Base-by-base conservation (phyloP, 2,888 invertebrate genomes). In the Brenthis ino region DNA sequence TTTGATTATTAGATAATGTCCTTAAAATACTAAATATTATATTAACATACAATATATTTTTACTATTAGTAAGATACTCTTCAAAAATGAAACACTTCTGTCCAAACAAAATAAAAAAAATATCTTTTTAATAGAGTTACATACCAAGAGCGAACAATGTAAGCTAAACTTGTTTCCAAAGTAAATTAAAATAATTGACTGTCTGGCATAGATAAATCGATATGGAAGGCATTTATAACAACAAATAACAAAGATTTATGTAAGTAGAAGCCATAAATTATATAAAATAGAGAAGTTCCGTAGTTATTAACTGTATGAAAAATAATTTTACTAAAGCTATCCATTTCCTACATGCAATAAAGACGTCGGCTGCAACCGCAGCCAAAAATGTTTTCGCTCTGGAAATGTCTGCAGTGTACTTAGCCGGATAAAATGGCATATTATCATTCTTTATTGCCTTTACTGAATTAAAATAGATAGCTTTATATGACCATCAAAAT, bases 351-450 rank as follows among this genome's bases (percentile, higher is more conserved):
- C 68, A 64, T 69, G 75, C 76, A 75, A 76, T 77, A 77, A 77
- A 76, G 74, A 75, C 75, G 76, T 77, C 77, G 71, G 64, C 70
- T 73, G 71, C 76, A 76, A 72, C 73, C 73, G 72, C 72, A 68
- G 76, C 76, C 76, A 76, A 76, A 76, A 76, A 76, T 76, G 74
- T 75, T 75, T 75, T 71, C 75, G 73, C 58, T 69, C 68, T 60
- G 67, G 68, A 68, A 74, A 72, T 68, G 74, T 75, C 74, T 73
- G 74, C 69, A 70, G 65, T 66, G 73, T 72, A 71, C 73, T 69
- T 73, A 71, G 70, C 67, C 66, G 69, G 66, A 72, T 63, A 71
- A 71, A 73, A 70, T 72, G 69, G 67, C 68, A 70, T 67, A 71
- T 72, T 72, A 70, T 56, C 72, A 69, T 72, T 69, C 68, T 73